phyloP scores from a whole-genome alignment of 2,797 vertebrate genomes.

The Sardinella longiceps region DNA sequence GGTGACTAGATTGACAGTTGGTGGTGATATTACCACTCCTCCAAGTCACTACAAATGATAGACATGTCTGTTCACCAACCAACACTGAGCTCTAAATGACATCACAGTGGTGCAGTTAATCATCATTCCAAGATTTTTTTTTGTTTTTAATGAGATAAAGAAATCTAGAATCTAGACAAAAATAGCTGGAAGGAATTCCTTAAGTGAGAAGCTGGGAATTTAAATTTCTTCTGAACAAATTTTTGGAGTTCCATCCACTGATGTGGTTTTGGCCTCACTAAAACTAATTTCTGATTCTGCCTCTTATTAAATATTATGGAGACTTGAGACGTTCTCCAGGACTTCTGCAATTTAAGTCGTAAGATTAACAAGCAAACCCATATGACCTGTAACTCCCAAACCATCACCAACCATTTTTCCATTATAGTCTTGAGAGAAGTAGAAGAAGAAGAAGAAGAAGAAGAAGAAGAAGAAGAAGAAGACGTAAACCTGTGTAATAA shows the following conservation, averaged over 20 bases:
- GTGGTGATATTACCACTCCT: too few relatives aligned
- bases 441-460: too few relatives aligned
- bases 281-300: not conserved
- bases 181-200: not conserved
- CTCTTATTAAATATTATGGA: not conserved
- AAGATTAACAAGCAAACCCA: not conserved
- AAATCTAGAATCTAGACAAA: not conserved
- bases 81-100: not conserved
- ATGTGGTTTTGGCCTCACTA: not conserved
- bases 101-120: not conserved
- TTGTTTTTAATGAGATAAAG: too few relatives aligned
- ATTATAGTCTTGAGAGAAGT: not conserved
- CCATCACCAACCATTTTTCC: not conserved
- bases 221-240: not conserved
- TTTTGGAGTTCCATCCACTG: not conserved
- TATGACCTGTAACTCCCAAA: not conserved
- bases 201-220: not conserved
- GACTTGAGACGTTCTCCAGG: too few relatives aligned
- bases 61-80: not conserved
- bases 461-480: not conserved
- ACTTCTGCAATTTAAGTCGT: not conserved
- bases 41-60: not conserved
- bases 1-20: too few relatives aligned
- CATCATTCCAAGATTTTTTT: too few relatives aligned
- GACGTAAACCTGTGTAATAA: not conserved